Conservation (phyloP, 92 coral and sea anemone species). For the Zoanthus sociatus region DNA sequence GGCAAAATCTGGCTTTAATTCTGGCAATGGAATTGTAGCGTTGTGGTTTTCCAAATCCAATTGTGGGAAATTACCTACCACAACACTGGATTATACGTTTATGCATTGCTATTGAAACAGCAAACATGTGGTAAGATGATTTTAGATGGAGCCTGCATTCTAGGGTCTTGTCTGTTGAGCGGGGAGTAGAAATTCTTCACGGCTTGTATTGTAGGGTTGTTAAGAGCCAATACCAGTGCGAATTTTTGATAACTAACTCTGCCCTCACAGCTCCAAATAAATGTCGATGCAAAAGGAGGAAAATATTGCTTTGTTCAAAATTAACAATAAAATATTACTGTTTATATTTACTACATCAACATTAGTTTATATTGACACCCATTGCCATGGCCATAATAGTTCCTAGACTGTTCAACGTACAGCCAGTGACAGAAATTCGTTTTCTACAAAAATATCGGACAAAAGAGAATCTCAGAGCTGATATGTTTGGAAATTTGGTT, state of each 20-base stretch:
- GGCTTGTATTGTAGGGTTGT: neutral
- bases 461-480: neutral
- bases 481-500: slow-evolving; percentile 25
- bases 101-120: slow-evolving; percentile 25
- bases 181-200: slow-evolving; percentile 30
- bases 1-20: slow-evolving; percentile 25
- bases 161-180: slow-evolving; percentile 21
- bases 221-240: slow-evolving; percentile 42
- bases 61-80: neutral
- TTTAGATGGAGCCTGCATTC: neutral
- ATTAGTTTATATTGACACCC: slow-evolving; percentile 39
- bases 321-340: slow-evolving; percentile 22
- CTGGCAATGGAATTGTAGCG: slow-evolving; percentile 18
- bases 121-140: slow-evolving; percentile 36
- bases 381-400: slow-evolving; percentile 24
- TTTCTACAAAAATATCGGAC: slow-evolving; percentile 27
- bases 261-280: slow-evolving; percentile 2
- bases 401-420: slow-evolving; percentile 28
- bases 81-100: slow-evolving; percentile 36
- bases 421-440: neutral
- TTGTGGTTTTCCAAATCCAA: slow-evolving; percentile 5
- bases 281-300: neutral
- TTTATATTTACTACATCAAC: slow-evolving; percentile 22
- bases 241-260: slow-evolving; percentile 21
- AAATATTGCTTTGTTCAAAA: slow-evolving; percentile 11